A percentile compares a stretch with the other conserved stretches of the same genome.
These are phyloP conservation scores for Megaptera novaeangliae DNA, from an alignment of 2,113 vertebrate genomes.

Conservation along the genomic window DNA sequence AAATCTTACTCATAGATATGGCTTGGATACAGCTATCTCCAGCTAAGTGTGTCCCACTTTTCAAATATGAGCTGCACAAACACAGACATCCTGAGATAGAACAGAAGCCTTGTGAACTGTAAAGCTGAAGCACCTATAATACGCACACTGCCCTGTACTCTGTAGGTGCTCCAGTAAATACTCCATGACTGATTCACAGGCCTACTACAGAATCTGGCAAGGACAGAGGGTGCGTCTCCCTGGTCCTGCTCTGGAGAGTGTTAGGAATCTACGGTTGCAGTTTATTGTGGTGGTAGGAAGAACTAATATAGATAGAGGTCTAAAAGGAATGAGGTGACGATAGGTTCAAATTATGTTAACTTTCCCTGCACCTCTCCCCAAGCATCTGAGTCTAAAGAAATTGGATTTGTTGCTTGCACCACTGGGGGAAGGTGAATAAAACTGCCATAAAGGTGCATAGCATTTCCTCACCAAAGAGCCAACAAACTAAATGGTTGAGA, in stretches of 20 bases:
- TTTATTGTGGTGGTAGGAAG: not conserved
- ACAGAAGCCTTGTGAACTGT: not conserved
- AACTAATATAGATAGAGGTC: not conserved
- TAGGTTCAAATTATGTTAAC: not conserved
- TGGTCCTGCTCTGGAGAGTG: not conserved
- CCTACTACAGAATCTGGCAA: not conserved
- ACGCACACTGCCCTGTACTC: not conserved
- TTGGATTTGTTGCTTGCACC: not conserved
- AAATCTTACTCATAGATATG: not conserved
- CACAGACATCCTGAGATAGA: not conserved
- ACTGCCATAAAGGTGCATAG: not conserved
- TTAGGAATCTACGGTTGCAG: not conserved
- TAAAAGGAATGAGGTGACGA: not conserved
- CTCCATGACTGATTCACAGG: not conserved
- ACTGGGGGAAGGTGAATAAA: not conserved
- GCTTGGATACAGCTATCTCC: not conserved
- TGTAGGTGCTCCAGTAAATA: constrained; percentile 24
- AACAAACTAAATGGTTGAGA: not conserved
- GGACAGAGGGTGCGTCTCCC: not conserved
- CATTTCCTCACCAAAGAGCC: not conserved
- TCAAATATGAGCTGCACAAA: not conserved
- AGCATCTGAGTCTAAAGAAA: not conserved
- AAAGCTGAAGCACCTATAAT: not conserved
- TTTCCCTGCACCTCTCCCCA: not conserved
- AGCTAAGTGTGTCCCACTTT: not conserved